Base-by-base conservation (phyloP, 2,797 vertebrate species). In the Aselliscus stoliczkanus region DNA sequence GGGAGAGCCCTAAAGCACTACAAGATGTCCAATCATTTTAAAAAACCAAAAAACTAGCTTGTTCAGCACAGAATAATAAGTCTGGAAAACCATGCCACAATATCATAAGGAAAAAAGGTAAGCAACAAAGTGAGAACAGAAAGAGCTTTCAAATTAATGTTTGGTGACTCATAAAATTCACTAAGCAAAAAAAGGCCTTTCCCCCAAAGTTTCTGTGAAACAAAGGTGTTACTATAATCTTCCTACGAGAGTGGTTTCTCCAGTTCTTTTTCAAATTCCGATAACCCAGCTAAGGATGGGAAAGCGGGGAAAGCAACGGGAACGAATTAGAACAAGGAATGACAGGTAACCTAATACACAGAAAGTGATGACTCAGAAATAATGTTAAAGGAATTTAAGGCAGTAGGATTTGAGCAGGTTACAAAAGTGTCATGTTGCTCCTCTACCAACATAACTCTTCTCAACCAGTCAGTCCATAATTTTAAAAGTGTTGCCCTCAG, bases 41-140 rank as follows among this genome's bases (percentile, higher is more conserved):
- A 88, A 44, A 89, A 64, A 95, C 15, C 86, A 42, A 56, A 88
- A 76, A 77, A 9, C 70, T 14, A 56, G 58, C 75, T 86, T 77
- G 70, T 84, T 97, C 85, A 62, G 90, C 84, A 96, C 82, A 92
- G 83, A 97, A 94, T 54, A 93, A 73, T 79, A 95, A 82, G 76
- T 87, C 67, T 85, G 39, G 58, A 92, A 97, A 94, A 90, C 5
- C 21, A 29, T 6, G 44, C 4, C 39, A 39, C 2, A 15, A 62
- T 37, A 85, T 75, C 84, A 44, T 1, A 58, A 39, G 27, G 17
- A 2, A 14, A 18, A 34, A 8, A 72, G 37, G 23, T 47, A 79
- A 89, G 72, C 15, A 69, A 77, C 10, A 86, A 92, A 85, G 13
- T 58, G 18, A 86, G 31, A 76, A 60, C 44, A 92, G 72, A 96